Evolutionary conservation across 2,113 vertebrate genomes (phyloP).

Genomic region (Connochaetes taurinus): DNA sequence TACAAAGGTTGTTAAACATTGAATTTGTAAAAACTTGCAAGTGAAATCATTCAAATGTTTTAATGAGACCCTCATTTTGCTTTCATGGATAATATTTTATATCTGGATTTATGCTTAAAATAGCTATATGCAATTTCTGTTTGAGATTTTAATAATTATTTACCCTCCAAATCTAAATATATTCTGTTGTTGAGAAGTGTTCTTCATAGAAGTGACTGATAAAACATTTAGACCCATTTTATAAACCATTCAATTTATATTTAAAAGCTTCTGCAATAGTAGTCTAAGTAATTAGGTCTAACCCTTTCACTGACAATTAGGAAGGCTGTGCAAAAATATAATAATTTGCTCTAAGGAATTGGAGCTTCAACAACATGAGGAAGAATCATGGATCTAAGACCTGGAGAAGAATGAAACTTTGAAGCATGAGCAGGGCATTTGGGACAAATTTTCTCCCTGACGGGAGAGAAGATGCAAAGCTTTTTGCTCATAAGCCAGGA

Average conservation of each 20-base stretch:
- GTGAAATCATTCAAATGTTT: background rate
- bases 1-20: background rate
- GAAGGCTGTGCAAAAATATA: background rate
- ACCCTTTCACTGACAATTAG: background rate
- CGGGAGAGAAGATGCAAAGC: background rate
- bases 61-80: background rate
- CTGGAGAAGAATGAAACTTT: background rate
- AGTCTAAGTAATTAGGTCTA: background rate
- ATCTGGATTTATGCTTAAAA: background rate
- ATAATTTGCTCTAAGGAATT: background rate
- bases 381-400: background rate
- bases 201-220: background rate
- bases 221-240: background rate
- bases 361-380: background rate
- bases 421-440: background rate
- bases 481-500: background rate
- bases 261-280: background rate
- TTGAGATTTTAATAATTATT: background rate
- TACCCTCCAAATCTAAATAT: background rate
- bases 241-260: background rate
- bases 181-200: background rate
- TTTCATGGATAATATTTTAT: conserved; percentile 19
- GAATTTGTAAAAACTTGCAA: conserved; percentile 15
- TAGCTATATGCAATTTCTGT: background rate
- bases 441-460: background rate